Base-by-base conservation (phyloP, 2,888 invertebrate species). In the Brassicogethes aeneus region DNA sequence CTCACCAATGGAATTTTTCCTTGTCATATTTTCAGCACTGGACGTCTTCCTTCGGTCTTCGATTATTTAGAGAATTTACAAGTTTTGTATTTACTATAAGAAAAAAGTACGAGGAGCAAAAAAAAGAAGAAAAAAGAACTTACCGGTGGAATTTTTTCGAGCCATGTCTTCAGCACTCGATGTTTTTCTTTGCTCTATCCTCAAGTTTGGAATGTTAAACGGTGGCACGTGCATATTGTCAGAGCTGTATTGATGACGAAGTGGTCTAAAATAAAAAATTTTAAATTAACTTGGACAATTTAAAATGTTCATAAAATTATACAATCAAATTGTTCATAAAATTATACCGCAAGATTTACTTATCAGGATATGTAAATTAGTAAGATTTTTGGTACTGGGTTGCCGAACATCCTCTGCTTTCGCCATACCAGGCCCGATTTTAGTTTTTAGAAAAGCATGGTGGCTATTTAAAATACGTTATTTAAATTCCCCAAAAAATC, bases 131-230 rank as follows among this genome's bases (percentile, higher is more conserved):
- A 15, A 3, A 15, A 37, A 23, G 31, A 15, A 30, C 64, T 61
- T 70, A 75, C 85, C 82, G 59, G 82, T 79, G 5, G 89, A 89
- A 63, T 87, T 88, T 65, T 89, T 88, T 56, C 88, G 76, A 15
- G 86, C 88, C 86, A 92, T 89, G 60, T 91, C 88, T 64, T 91
- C 91, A 3, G 91, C 90, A 55, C 88, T 89, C 34, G 88, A 88
- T 2, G 91, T 90, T 68, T 91, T 91, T 51, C 90, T 77, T 59
- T 87, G 85, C 59, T 89, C 88, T 46, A 89, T 83, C 40, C 87
- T 79, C 51, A 89, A 70, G 67, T 88, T 88, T n/a, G 90, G 90
- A 55, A 91, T 89, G 64, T 85, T 87, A 69, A 90, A 90, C 1
- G 85, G 84, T 15, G 83, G 84, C 12, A 79, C 85, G 57, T 82